Evolutionary conservation across 64 coral and sea anemone species (phyloP), one percentile per base, ranked within the genome.

Genomic region (Dendronephthya gigantea): DNA sequence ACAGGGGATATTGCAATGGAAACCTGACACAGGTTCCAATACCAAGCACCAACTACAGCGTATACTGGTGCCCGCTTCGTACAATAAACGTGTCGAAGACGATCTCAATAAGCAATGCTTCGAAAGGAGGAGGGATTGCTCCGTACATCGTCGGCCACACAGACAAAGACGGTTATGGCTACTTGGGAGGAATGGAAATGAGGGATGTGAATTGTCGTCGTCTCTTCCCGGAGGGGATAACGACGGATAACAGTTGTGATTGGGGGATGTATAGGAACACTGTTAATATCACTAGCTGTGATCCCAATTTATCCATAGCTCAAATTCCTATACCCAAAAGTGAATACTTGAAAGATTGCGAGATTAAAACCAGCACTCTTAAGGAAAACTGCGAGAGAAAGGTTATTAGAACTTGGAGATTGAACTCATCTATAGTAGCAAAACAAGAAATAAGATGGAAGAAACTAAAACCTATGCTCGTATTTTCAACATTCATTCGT

Each of bases 131-230:
- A 17, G 30, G 72, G 72, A 28, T 79, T 39, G 72, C 72, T 2
- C 15, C 72, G 72, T 79, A 14, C 29, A 79, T 79, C 30, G 30
- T 79, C 72, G 72, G 72, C 36, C 72, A 79, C 37, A 79, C 36
- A 13, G 72, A 79, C 37, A 36, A 79, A 9, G 72, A 79, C 28
- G 72, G 72, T 79, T 79, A 79, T 35, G 72, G 72, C 72, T 79
- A 79, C 29, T 79, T 39, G 2, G 72, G 72, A 39, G 72, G 72
- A 12, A 79, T 79, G 72, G 36, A 39, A 79, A 79, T 79, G 72
- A 79, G 72, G 4, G 72, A 79, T 39, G 29, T 79, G 15, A 79
- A 79, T 39, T 79, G 72, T 79, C 30, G 1, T 4, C 72, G 72
- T 19, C 32, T 79, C 19, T 66, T 66, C 58, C 58, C 58, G 22